phyloP scores from a whole-genome alignment of 1,140 invertebrate species.

The Hycleus phaleratus region DNA sequence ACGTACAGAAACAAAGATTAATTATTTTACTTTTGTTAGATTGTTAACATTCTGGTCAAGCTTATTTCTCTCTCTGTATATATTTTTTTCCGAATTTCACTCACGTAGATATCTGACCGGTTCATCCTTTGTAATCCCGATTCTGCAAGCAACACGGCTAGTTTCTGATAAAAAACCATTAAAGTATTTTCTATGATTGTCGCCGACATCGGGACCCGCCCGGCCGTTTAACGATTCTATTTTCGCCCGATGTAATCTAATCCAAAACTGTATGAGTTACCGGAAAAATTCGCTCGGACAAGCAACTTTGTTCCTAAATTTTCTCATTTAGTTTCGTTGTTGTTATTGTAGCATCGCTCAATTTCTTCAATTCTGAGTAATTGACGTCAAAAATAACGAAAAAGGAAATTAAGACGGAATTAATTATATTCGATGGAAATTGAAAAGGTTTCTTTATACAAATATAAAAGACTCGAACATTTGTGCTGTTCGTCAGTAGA shows the following conservation, averaged over 20 bases:
- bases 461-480: too few species aligned
- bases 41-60: neutral
- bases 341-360: neutral
- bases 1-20: neutral
- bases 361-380: neutral
- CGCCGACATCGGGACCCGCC: too few species aligned
- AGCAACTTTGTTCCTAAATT: too few species aligned
- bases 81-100: conserved; percentile 9
- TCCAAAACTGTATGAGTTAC: neutral
- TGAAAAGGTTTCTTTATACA: too few species aligned
- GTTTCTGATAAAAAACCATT: neutral
- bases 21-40: neutral
- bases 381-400: too few species aligned
- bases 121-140: conserved; percentile 13
- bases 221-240: neutral
- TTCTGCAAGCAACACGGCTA: conserved; percentile 6
- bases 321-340: too few species aligned
- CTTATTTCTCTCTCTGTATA: neutral
- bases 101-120: conserved; percentile 12
- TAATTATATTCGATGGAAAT: too few species aligned
- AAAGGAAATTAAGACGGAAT: too few species aligned
- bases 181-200: neutral
- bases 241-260: neutral
- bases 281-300: too few species aligned
- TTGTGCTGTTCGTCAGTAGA: too few species aligned